Conservation (phyloP, 2,113 vertebrate species). For the Porphyrio hochstetteri region DNA sequence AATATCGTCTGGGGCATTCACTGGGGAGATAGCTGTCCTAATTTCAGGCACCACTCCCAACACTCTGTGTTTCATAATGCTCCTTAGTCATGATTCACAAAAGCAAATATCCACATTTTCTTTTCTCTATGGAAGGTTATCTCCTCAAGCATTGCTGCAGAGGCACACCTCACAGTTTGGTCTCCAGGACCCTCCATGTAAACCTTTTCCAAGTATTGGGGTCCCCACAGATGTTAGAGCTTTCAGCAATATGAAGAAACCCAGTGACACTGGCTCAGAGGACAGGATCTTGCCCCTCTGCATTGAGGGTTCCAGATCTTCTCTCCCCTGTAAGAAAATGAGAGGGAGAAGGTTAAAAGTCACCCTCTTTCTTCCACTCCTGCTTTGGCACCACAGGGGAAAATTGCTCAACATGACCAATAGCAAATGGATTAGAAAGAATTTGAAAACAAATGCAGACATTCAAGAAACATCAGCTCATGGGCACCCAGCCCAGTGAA, state of each 20-base stretch:
- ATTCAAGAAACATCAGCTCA: not conserved
- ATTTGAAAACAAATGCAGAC: not conserved
- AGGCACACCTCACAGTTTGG: not conserved
- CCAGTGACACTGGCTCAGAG: not conserved
- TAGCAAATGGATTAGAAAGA: not conserved
- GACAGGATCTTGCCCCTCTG: not conserved
- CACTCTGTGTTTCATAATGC: not conserved
- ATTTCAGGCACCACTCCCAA: not conserved
- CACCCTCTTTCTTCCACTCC: not conserved
- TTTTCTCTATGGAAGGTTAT: not conserved
- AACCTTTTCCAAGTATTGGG: not conserved
- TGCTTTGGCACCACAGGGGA: rapidly evolving
- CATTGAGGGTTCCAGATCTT: not conserved
- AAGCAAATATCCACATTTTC: not conserved
- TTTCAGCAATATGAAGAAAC: not conserved
- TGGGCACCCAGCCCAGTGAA: not conserved
- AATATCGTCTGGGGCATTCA: rapidly evolving
- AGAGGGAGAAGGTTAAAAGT: not conserved
- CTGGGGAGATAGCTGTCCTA: not conserved
- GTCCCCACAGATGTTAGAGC: not conserved
- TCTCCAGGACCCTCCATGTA: not conserved
- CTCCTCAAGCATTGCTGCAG: not conserved
- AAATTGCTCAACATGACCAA: not conserved
- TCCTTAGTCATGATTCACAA: not conserved
- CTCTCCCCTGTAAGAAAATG: not conserved